Evolutionary conservation across 2,113 vertebrate species (phyloP).

Genomic region (Fulmarus glacialis): DNA sequence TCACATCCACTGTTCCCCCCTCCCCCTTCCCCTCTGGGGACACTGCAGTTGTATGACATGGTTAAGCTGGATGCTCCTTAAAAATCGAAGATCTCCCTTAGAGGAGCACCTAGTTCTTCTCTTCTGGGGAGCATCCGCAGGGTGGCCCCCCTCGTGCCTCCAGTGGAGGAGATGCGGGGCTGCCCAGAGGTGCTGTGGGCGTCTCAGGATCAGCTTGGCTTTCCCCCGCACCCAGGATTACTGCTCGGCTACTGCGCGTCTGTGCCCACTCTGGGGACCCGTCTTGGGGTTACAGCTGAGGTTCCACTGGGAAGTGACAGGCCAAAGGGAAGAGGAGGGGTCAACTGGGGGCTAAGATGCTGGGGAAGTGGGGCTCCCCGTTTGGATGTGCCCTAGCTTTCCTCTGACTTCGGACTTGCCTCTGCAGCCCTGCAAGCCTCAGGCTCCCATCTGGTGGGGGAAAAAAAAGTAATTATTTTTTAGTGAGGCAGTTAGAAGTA

Average conservation of each 20-base stretch:
- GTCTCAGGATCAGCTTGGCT: background rate
- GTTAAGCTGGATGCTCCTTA: background rate
- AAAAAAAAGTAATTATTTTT: background rate
- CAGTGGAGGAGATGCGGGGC: background rate
- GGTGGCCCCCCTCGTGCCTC: background rate
- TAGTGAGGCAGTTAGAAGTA: background rate
- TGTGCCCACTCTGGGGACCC: background rate
- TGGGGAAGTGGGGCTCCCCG: background rate
- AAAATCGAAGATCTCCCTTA: background rate
- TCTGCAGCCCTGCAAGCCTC: background rate
- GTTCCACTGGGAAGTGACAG: background rate
- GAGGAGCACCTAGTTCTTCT: background rate
- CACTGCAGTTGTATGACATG: background rate
- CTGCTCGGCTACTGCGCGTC: accelerated
- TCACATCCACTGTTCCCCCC: background rate
- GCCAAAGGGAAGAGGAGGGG: background rate
- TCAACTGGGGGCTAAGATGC: background rate
- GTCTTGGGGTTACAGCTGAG: background rate
- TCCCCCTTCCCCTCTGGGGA: background rate
- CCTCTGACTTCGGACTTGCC: background rate
- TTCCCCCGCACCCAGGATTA: background rate
- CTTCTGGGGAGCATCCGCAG: background rate
- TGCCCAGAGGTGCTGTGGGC: background rate
- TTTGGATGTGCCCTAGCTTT: background rate
- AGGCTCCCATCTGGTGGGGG: background rate